Evolutionary conservation across 2,888 invertebrate species (phyloP).

Genomic region (Xestia rhomboidea): DNA sequence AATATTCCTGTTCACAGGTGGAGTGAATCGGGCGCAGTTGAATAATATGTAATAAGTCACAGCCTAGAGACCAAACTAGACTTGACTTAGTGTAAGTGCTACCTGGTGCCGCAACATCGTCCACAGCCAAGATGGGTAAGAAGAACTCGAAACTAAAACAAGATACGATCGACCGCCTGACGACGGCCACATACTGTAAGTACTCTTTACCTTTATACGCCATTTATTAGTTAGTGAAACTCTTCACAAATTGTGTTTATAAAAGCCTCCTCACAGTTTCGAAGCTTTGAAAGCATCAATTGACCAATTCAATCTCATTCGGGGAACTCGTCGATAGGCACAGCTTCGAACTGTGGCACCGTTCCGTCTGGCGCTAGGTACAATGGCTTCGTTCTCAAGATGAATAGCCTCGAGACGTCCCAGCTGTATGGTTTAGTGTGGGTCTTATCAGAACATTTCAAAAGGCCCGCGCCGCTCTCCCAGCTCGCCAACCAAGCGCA

Average conservation of each 20-base stretch:
- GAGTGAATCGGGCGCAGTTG: conserved; percentile 67
- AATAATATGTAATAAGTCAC: conserved; percentile 86
- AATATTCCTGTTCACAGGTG: conserved; percentile 78
- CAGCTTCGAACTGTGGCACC: conserved; percentile 15
- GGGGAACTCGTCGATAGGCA: conserved; percentile 22
- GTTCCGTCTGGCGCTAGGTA: neutral
- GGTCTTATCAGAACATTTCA: conserved; percentile 30
- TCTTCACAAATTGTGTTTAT: conserved; percentile 17
- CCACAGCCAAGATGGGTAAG: conserved; percentile 95
- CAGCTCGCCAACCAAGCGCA: neutral
- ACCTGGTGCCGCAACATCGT: conserved; percentile 58
- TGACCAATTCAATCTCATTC: conserved; percentile 17
- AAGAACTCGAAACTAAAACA: conserved; percentile 98
- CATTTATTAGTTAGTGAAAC: conserved; percentile 23
- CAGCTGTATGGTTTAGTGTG: conserved; percentile 12
- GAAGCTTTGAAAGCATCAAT: conserved; percentile 2
- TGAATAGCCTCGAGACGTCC: conserved; percentile 22
- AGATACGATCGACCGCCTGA: conserved; percentile 97
- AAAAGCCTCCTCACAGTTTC: conserved; percentile 7
- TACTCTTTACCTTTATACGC: conserved; percentile 58
- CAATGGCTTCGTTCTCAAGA: conserved; percentile 34
- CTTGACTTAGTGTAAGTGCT: conserved; percentile 70
- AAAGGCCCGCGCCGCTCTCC: neutral
- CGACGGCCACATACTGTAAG: conserved; percentile 98
- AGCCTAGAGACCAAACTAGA: conserved; percentile 69